These are phyloP conservation scores for Leguminivora glycinivorella DNA, from an alignment of 1,140 invertebrate genomes.

Conservation along the genomic window DNA sequence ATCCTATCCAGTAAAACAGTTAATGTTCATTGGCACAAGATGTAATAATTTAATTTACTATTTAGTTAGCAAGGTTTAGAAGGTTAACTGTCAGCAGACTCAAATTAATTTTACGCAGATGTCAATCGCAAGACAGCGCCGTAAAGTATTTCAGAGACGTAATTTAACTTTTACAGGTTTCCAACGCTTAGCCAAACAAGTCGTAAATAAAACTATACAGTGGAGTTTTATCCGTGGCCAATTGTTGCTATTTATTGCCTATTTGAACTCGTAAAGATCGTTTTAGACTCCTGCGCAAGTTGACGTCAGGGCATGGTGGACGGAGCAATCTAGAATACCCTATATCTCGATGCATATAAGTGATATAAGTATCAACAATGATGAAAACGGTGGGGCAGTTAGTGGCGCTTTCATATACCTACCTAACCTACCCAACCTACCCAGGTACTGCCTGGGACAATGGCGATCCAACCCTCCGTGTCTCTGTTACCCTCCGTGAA, in stretches of 20 bases:
- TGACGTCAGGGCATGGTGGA: constrained; percentile 18
- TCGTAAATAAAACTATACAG: constrained; percentile 14
- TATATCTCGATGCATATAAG: background rate
- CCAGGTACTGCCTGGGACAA: too few species aligned
- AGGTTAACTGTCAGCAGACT: too few species aligned
- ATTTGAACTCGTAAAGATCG: constrained; percentile 28
- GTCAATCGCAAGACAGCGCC: background rate
- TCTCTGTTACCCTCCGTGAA: too few species aligned
- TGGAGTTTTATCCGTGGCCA: constrained; percentile 13
- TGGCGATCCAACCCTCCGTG: too few species aligned
- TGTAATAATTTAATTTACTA: too few species aligned
- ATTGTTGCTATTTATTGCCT: constrained; percentile 21
- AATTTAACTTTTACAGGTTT: constrained; percentile 4
- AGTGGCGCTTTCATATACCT: background rate
- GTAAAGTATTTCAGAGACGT: background rate
- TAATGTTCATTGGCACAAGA: too few species aligned
- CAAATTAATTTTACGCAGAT: background rate
- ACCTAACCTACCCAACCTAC: too few species aligned
- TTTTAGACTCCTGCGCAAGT: constrained; percentile 20
- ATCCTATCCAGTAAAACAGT: too few species aligned
- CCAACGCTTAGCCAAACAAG: constrained; percentile 4
- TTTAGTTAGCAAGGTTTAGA: too few species aligned
- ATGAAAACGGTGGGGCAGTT: background rate
- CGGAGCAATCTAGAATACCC: background rate
- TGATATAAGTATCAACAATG: background rate